phyloP scores from a whole-genome alignment of 2,888 invertebrate species.

The Tetrapedia diversipes region DNA sequence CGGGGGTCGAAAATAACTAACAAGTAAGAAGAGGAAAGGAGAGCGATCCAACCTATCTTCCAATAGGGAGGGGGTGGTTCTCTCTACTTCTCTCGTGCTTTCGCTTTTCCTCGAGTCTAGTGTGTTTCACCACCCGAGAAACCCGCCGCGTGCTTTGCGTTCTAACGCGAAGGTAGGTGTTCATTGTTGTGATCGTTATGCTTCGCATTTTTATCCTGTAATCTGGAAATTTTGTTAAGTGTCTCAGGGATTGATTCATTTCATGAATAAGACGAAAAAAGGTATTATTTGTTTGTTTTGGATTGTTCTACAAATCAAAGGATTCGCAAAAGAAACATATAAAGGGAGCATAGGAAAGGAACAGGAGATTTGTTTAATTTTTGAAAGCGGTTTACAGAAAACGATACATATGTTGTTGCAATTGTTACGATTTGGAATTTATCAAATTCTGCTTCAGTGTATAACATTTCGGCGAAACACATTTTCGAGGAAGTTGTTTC shows the following conservation, averaged over 20 bases:
- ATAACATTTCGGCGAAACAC: not conserved
- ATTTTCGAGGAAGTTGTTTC: conserved; percentile 5
- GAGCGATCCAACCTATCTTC: conserved; percentile 55
- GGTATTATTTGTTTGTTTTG: not conserved
- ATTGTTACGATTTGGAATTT: conserved; percentile 1
- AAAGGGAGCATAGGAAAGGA: not conserved
- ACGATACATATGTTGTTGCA: no score
- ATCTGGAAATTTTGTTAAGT: not conserved
- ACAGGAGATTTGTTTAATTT: not conserved
- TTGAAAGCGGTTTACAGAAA: not conserved
- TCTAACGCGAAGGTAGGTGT: conserved; percentile 69
- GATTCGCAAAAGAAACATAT: not conserved
- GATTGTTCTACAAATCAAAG: not conserved
- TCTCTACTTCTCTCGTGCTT: conserved; percentile 69
- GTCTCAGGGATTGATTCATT: not conserved
- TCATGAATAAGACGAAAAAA: not conserved
- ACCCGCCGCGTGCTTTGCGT: conserved; percentile 70
- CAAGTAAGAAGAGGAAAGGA: conserved; percentile 53
- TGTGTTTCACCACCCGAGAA: conserved; percentile 76
- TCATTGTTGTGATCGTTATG: conserved; percentile 36
- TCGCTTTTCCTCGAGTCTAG: conserved; percentile 77
- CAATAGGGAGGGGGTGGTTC: conserved; percentile 64
- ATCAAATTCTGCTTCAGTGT: not conserved
- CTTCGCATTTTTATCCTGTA: conserved; percentile 16
- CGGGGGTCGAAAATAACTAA: conserved; percentile 68